Evolutionary conservation across 2,797 vertebrate species (phyloP), one percentile per base, ranked within the genome.

Genomic region (Gambelia wislizenii): DNA sequence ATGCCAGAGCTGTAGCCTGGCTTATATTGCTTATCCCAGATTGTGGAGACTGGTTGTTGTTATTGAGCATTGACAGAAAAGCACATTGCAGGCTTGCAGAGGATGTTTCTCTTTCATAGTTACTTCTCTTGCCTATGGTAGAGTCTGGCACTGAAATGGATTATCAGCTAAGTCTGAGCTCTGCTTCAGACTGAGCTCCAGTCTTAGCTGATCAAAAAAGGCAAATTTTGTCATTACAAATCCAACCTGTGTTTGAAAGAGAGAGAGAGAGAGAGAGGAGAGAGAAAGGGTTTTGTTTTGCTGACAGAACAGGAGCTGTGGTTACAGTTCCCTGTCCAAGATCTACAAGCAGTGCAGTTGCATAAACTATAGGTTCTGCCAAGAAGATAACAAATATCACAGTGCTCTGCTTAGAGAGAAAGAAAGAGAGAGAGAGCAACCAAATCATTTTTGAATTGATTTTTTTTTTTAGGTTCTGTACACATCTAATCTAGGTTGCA

Each of bases 341-440:
- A 87, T 87, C 7, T 84, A 85, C 75, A 90, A 89, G 93, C 91
- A 90, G 75, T 36, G 39, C 74, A 72, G 76, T 83, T 87, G 74
- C 52, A 70, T 79, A 61, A 90, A 72, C 61, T 52, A 27, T 49
- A n/a, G 81, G 52, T 72, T 79, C 18, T 90, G 82, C 44, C 89
- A 80, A 49, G 6, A 91, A 92, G 91, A 87, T 93, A 92, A 92
- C 64, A 30, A 42, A 49, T 84, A 87, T 33, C 84, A 79, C 42
- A 86, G 52, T 90, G 85, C 79, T 67, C 25, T 67, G 64, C 20
- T 72, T 33, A 67, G 76, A 85, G 56, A 89, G 8, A 85, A 6
- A 84, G 75, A 33, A 0, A 47, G 30, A 42, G 13, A 42, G n/a
- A 61, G n/a, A 47, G 83, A 85, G 82, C 80, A 92, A 75, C 61